These are phyloP conservation scores for Lophotis ruficrista DNA, from an alignment of 2,113 vertebrate genomes.

Conservation along the genomic window DNA sequence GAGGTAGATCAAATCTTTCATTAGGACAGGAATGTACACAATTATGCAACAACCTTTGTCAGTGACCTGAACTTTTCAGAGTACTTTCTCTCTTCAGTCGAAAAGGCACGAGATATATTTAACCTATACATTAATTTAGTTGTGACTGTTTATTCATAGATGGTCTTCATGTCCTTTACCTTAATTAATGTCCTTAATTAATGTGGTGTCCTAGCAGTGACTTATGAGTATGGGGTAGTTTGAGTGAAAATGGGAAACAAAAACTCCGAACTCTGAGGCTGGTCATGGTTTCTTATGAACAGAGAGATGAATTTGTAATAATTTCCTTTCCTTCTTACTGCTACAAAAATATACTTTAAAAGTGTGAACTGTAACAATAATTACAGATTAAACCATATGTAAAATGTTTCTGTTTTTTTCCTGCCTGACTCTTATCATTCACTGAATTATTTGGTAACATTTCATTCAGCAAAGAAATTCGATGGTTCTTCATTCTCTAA, in stretches of 20 bases:
- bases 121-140: neutral
- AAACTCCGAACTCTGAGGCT: neutral
- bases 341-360: neutral
- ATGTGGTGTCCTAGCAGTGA: neutral
- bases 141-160: neutral
- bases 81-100: neutral
- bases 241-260: neutral
- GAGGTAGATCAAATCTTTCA: constrained; percentile 12
- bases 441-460: neutral
- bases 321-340: neutral
- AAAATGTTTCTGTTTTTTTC: neutral
- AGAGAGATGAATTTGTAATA: neutral
- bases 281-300: neutral
- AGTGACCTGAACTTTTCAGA: constrained; percentile 12
- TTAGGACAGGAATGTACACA: constrained; percentile 43
- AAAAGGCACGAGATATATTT: neutral
- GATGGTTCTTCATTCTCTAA: neutral
- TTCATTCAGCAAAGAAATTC: neutral
- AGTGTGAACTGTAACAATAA: neutral
- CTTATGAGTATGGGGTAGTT: neutral
- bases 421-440: neutral
- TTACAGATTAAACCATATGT: neutral
- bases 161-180: neutral
- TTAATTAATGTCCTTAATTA: neutral
- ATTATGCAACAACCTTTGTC: constrained; percentile 36